These are phyloP conservation scores for Melanargia galathea DNA, from an alignment of 2,888 invertebrate species.

Conservation along the genomic window DNA sequence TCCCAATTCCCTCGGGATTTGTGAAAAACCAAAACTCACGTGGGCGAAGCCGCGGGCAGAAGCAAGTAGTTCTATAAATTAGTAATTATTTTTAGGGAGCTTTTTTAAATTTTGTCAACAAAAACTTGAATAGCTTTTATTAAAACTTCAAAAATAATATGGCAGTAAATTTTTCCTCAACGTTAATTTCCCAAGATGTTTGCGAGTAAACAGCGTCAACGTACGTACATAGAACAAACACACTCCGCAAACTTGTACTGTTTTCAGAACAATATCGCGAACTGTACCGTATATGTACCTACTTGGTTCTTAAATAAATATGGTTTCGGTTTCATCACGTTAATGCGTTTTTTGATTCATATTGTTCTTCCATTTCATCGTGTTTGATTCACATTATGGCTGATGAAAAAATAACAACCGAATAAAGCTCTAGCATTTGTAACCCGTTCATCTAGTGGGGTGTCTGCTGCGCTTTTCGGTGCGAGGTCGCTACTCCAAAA, in stretches of 20 bases:
- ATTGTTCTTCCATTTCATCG: conserved; percentile 15
- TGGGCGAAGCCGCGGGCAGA: no score
- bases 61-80: no score
- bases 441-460: no score
- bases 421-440: no score
- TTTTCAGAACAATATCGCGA: conserved; percentile 31
- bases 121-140: neutral
- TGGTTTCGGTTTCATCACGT: neutral
- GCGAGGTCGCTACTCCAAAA: no score
- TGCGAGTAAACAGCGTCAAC: conserved; percentile 33
- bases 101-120: neutral
- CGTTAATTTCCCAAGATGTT: conserved; percentile 42
- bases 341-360: conserved; percentile 9
- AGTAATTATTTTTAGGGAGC: neutral
- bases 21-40: no score
- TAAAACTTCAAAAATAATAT: neutral
- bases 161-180: conserved; percentile 8
- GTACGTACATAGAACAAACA: conserved; percentile 35
- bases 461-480: no score
- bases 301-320: conserved; percentile 15
- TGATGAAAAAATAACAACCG: no score
- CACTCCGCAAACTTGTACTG: conserved; percentile 24
- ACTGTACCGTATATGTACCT: conserved; percentile 18
- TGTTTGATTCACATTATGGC: conserved; percentile 2
- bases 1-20: no score